These are phyloP conservation scores for Actinernus sp. DNA, from an alignment of 92 coral and sea anemone species.

Conservation along the genomic window DNA sequence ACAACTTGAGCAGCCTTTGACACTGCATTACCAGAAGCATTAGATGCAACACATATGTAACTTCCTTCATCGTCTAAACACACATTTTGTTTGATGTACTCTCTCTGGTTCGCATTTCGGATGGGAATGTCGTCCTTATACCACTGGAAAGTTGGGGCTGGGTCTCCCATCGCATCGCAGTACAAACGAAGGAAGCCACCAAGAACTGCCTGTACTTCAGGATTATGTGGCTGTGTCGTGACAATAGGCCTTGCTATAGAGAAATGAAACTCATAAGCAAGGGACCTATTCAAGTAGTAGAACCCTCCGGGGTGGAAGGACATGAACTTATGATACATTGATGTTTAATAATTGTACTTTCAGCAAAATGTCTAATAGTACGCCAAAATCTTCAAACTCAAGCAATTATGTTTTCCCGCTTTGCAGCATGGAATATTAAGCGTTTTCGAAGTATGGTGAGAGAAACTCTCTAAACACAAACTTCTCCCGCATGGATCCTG, in stretches of 20 bases:
- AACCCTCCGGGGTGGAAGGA: too few relatives aligned
- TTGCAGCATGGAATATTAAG: too few relatives aligned
- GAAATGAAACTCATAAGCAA: not conserved
- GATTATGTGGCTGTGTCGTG: constrained; percentile 58
- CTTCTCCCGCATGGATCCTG: too few relatives aligned
- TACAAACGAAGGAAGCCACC: constrained; percentile 68
- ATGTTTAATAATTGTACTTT: too few relatives aligned
- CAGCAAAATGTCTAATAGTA: too few relatives aligned
- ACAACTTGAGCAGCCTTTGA: constrained; percentile 5
- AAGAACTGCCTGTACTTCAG: constrained; percentile 16
- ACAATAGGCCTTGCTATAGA: constrained; percentile 47
- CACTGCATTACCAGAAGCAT: constrained; percentile 60
- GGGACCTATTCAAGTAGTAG: too few relatives aligned
- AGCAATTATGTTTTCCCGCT: too few relatives aligned
- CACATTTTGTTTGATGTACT: constrained; percentile 56
- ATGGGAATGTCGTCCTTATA: constrained; percentile 69
- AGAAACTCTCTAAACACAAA: too few relatives aligned
- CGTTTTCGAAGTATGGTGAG: too few relatives aligned
- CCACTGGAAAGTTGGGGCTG: constrained; percentile 92
- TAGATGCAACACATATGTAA: constrained; percentile 76
- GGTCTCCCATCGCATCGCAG: constrained; percentile 94
- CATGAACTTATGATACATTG: too few relatives aligned
- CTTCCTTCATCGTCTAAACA: constrained; percentile 76
- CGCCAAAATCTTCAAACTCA: too few relatives aligned
- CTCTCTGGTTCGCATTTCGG: constrained; percentile 59